These are phyloP conservation scores for Dromas ardeola DNA, from an alignment of 2,113 vertebrate species.

Conservation along the genomic window DNA sequence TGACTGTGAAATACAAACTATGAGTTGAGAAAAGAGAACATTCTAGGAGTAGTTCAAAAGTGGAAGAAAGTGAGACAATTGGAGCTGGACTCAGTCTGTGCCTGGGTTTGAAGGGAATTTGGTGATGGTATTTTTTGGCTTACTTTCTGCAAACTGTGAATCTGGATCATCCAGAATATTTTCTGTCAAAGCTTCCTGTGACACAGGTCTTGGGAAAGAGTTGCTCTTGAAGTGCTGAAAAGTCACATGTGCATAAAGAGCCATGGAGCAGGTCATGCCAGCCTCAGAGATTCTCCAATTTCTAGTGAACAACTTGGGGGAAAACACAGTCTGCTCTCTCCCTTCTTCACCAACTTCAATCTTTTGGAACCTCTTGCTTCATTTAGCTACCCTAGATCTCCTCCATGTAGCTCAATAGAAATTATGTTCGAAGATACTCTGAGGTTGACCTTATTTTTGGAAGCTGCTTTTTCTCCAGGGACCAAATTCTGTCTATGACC, in stretches of 20 bases:
- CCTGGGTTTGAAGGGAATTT: not conserved
- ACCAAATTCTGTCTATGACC: not conserved
- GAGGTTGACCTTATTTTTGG: not conserved
- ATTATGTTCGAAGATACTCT: not conserved
- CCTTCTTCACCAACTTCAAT: not conserved
- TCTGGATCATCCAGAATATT: not conserved
- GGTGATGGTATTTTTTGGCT: not conserved
- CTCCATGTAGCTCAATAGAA: not conserved
- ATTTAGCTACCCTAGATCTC: not conserved
- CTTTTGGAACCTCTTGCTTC: not conserved
- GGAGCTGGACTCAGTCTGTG: not conserved
- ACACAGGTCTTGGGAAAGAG: not conserved
- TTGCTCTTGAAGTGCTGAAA: not conserved
- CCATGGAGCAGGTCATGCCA: not conserved
- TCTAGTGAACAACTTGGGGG: not conserved
- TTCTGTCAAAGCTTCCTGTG: not conserved
- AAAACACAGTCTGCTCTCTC: not conserved
- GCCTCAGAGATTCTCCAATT: not conserved
- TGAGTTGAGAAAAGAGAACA: not conserved
- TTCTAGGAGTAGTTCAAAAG: not conserved
- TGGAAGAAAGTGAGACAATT: not conserved
- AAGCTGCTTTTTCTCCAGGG: not conserved
- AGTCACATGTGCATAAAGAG: not conserved
- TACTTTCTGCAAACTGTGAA: not conserved
- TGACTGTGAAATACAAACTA: not conserved